phyloP scores from a whole-genome alignment of 1,140 invertebrate species.

The Aphidius gifuensis region DNA sequence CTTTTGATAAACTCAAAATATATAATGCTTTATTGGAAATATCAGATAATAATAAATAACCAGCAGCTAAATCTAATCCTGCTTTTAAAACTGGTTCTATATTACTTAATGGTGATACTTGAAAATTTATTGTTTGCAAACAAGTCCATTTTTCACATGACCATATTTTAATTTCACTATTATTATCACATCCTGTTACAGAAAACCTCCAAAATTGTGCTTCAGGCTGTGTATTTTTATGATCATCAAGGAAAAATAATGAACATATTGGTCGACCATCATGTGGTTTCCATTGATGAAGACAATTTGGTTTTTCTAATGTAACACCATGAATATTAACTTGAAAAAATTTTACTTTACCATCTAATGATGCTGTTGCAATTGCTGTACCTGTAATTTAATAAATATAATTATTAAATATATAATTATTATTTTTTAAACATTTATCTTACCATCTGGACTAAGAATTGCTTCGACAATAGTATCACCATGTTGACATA shows the following conservation, averaged over 20 bases:
- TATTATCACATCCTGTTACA: constrained; percentile 84
- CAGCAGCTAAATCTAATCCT: constrained; percentile 75
- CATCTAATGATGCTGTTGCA: constrained; percentile 83
- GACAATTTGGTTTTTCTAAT: constrained; percentile 63
- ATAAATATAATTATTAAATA: no score
- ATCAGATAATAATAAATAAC: constrained; percentile 82
- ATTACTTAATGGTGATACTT: constrained; percentile 48
- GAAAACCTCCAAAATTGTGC: constrained; percentile 92
- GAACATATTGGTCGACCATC: constrained; percentile 78
- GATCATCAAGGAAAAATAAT: constrained; percentile 90
- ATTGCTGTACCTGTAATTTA: constrained; percentile 63
- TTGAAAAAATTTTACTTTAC: constrained; percentile 89
- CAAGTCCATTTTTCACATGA: constrained; percentile 91
- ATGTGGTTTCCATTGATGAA: constrained; percentile 91
- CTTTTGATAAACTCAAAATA: constrained; percentile 69
- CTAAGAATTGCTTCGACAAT: constrained; percentile 87
- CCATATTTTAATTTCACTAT: constrained; percentile 90
- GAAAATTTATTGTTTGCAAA: constrained; percentile 80
- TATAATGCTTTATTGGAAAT: constrained; percentile 75
- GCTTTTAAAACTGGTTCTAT: constrained; percentile 65
- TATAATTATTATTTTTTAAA: no score
- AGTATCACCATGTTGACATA: constrained; percentile 65
- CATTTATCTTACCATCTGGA: constrained; percentile 68
- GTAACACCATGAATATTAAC: constrained; percentile 50
- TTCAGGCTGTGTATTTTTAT: constrained; percentile 75